phyloP scores from a whole-genome alignment of 1,140 invertebrate genomes.

The Caenorhabditis latens region DNA sequence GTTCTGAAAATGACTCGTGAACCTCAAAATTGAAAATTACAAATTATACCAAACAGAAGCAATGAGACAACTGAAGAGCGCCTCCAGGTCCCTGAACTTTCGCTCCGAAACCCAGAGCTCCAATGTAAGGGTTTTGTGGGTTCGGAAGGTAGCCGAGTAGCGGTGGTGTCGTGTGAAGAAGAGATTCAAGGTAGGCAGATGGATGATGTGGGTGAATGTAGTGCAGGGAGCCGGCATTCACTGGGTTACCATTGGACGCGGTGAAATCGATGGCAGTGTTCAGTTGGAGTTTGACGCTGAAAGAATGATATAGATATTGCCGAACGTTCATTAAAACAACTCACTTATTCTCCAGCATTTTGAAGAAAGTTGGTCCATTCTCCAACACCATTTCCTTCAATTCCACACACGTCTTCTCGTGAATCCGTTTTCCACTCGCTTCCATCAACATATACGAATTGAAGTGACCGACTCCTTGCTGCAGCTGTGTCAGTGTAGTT shows the following conservation, averaged over 20 bases:
- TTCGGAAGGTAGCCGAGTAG: constrained; percentile 43
- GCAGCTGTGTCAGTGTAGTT: constrained; percentile 14
- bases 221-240: constrained; percentile 53
- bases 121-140: constrained; percentile 39
- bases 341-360: constrained; percentile 33
- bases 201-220: constrained; percentile 59
- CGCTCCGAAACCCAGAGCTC: constrained; percentile 58
- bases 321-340: neutral
- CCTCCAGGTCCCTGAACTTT: constrained; percentile 48
- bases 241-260: constrained; percentile 63
- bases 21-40: neutral
- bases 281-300: constrained; percentile 43
- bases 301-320: neutral
- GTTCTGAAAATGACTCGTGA: constrained; percentile 42
- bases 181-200: constrained; percentile 50
- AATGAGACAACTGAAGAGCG: constrained; percentile 52
- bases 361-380: constrained; percentile 15
- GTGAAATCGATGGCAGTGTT: constrained; percentile 56
- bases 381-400: constrained; percentile 18
- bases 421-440: constrained; percentile 6
- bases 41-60: constrained; percentile 57
- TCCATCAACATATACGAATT: constrained; percentile 44
- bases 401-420: constrained; percentile 15
- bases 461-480: constrained; percentile 28
- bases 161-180: constrained; percentile 42